A percentile compares a stretch with the other conserved stretches of the same genome.
These are phyloP conservation scores for Anolis sagrei DNA, from an alignment of 2,113 vertebrate genomes.

Conservation along the genomic window DNA sequence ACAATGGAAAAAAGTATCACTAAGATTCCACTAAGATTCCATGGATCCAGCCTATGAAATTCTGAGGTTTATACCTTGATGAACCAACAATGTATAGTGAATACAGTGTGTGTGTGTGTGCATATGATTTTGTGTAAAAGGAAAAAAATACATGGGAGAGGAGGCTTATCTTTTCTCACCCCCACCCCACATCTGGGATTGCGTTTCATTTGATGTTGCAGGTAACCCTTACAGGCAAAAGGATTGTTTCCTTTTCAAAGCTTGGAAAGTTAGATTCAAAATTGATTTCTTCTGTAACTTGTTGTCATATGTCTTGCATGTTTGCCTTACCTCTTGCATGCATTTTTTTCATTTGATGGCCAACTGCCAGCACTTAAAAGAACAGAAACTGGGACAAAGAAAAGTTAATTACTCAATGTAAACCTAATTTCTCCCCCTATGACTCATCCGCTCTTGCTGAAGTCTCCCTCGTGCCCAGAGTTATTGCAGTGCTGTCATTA, in stretches of 20 bases:
- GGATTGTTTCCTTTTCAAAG: neutral
- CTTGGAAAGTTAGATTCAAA: neutral
- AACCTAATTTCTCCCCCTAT: slow-evolving; percentile 54
- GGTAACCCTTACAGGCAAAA: neutral
- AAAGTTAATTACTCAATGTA: slow-evolving; percentile 60
- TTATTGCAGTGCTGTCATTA: slow-evolving; percentile 54
- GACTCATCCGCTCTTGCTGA: slow-evolving; percentile 63
- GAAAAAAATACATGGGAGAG: neutral
- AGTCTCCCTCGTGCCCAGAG: slow-evolving; percentile 41
- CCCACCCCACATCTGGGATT: neutral
- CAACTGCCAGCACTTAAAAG: slow-evolving; percentile 38
- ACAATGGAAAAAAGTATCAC: too few relatives aligned
- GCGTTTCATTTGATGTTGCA: neutral
- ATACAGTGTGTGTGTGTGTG: neutral
- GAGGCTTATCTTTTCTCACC: neutral
- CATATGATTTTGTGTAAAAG: neutral
- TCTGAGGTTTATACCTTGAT: too few relatives aligned
- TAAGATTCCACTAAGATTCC: too few relatives aligned
- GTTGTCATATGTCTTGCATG: neutral
- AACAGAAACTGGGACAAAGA: slow-evolving; percentile 63
- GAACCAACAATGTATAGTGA: too few relatives aligned
- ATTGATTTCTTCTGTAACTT: neutral
- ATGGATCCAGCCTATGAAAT: too few relatives aligned
- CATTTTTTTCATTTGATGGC: slow-evolving; percentile 25
- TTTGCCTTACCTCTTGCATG: neutral